A percentile compares a stretch with the other conserved stretches of the same genome.
These are phyloP conservation scores for Drosophila macrospina DNA, from an alignment of 2,888 invertebrate species.

Conservation along the genomic window DNA sequence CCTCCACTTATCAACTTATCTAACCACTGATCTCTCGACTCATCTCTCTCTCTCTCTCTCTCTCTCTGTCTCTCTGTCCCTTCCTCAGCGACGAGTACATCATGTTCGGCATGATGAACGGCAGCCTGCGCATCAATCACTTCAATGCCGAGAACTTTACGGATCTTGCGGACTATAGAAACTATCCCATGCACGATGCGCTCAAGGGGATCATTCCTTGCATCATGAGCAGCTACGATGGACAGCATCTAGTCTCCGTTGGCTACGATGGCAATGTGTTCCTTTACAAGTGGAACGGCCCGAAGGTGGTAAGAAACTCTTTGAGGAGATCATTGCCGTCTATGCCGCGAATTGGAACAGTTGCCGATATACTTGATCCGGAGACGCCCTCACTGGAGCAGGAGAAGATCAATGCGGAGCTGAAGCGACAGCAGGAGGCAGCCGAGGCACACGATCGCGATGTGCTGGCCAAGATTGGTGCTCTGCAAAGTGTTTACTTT, in stretches of 20 bases:
- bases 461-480: conserved; percentile 86
- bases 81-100: conserved; percentile 86
- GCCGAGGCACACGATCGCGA: conserved; percentile 87
- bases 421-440: conserved; percentile 80
- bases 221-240: conserved; percentile 88
- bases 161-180: conserved; percentile 89
- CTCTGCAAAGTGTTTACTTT: conserved; percentile 87
- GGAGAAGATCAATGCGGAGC: conserved; percentile 89
- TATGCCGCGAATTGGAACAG: conserved; percentile 32
- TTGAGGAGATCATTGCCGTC: conserved; percentile 7
- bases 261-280: conserved; percentile 93
- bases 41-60: neutral
- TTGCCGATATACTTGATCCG: conserved; percentile 78
- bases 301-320: conserved; percentile 27
- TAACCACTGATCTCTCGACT: neutral
- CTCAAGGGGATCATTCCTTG: conserved; percentile 89
- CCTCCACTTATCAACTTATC: neutral
- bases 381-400: conserved; percentile 87
- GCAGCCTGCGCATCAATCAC: conserved; percentile 87
- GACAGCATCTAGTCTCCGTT: conserved; percentile 87
- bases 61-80: neutral
- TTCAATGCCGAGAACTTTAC: conserved; percentile 86
- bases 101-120: conserved; percentile 88
- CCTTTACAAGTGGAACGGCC: conserved; percentile 87
- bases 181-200: conserved; percentile 91